Base-by-base conservation (phyloP, 2,888 invertebrate species). In the Tetanocera ferruginea region DNA sequence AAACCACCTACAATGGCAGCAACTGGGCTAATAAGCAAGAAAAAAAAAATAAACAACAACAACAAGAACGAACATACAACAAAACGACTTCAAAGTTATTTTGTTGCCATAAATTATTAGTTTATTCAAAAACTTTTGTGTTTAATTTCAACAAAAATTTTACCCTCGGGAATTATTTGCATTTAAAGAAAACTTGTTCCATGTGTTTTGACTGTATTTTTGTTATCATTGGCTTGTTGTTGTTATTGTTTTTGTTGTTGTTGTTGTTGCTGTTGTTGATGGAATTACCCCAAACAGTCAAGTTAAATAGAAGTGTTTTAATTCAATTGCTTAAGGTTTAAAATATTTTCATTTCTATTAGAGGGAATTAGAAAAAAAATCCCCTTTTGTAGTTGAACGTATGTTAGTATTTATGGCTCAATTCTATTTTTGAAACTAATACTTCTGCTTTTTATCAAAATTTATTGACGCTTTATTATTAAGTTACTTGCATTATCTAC, bases 241-340 rank as follows among this genome's bases (percentile, higher is more conserved):
- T 14, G 34, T 72, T 25, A 60, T 52, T 49, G 23, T 73, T 37
- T 74, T 80, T 82, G 78, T 77, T 82, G 79, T 71, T 78, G 77
- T 76, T 73, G 73, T 74, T 62, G 67, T 76, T 73, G 73, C 71
- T 62, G 67, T 69, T 34, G 60, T 66, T 80, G 62, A 71, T 72
- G 74, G 60, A 43, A 43, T 43, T 43, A 43, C 43, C 43, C 14
- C 43, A 43, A 43, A 43, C 43, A 43, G 43, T 14, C 43, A 43
- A 43, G 43, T 43, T 43, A 43, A 43, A 43, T 43, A 43, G 43
- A 43, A 43, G 43, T 43, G 43, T 43, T 43, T 43, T 43, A 43
- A 43, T 43, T 43, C 43, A 43, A 43, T 43, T 43, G 11, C 43
- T 43, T 14, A 43, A 11, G 43, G 43, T 11, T 43, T 43, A 43